Percentiles rank a stretch among this genome's conserved stretches.
Evolutionary conservation across 2,888 invertebrate genomes (phyloP).

Genomic region (Tetramorium bicarinatum): DNA sequence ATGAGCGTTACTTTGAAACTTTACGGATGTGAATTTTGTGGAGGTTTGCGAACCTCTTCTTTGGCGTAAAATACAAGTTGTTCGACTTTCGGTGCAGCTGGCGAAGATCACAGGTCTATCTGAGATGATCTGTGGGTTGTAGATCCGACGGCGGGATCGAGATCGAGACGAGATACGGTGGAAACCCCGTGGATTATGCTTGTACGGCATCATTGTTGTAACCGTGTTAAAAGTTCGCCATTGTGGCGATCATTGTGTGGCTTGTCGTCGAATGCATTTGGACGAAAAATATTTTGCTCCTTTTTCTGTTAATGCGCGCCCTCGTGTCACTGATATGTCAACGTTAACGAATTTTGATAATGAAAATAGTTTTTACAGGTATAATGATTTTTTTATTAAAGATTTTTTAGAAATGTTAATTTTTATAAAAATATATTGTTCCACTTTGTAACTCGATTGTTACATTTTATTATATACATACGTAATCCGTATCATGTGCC

Average conservation of each 20-base stretch:
- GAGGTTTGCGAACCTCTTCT: neutral
- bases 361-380: neutral
- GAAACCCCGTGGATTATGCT: conserved; percentile 82
- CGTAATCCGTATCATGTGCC: neutral
- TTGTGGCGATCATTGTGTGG: conserved; percentile 77
- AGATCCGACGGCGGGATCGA: conserved; percentile 78
- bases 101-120: conserved; percentile 72
- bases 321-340: conserved; percentile 22
- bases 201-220: conserved; percentile 74
- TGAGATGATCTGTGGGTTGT: conserved; percentile 75
- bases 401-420: neutral
- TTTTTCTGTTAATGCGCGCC: conserved; percentile 71
- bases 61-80: conserved; percentile 27
- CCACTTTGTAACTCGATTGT: neutral
- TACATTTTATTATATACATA: neutral
- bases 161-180: conserved; percentile 79
- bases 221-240: conserved; percentile 81
- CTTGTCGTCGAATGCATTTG: conserved; percentile 77
- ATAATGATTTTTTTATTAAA: neutral
- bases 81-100: conserved; percentile 69
- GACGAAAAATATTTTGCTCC: conserved; percentile 77
- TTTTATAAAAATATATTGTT: neutral
- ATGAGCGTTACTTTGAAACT: neutral
- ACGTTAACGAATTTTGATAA: conserved; percentile 11
- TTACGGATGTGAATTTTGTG: neutral